Conservation (phyloP, 2,888 invertebrate species). For the Sarcophaga caerulescens region DNA sequence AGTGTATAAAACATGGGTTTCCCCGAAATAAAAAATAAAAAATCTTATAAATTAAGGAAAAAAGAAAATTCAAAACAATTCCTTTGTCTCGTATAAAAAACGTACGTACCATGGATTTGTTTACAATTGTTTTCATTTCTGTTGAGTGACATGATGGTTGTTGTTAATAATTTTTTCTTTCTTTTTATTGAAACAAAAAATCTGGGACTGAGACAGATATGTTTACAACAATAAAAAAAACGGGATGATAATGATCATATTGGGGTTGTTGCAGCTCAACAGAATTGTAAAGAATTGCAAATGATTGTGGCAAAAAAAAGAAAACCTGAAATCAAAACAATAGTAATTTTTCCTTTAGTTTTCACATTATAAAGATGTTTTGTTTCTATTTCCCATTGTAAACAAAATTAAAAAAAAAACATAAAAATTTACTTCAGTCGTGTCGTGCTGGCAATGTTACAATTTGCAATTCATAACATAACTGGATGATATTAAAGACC, state of each 20-base stretch:
- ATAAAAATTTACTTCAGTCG: conserved; percentile 22
- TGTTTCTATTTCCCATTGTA: not conserved
- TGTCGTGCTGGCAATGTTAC: conserved; percentile 31
- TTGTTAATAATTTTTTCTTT: conserved; percentile 26
- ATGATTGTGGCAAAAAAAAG: not conserved
- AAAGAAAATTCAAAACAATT: conserved; percentile 25
- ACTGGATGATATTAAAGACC: not conserved
- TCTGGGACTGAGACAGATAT: not conserved
- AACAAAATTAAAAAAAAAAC: not conserved
- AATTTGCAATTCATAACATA: not conserved
- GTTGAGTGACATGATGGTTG: conserved; percentile 53
- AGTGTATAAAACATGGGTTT: conserved; percentile 20
- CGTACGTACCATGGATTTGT: conserved; percentile 8
- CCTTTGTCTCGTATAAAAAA: conserved; percentile 39
- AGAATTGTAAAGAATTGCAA: not conserved
- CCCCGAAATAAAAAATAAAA: conserved; percentile 29
- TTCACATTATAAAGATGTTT: not conserved
- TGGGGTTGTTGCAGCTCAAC: conserved; percentile 45
- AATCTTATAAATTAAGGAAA: conserved; percentile 19
- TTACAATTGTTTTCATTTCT: conserved; percentile 58
- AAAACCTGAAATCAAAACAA: conserved; percentile 54
- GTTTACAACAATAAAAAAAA: conserved; percentile 13
- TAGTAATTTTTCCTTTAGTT: conserved; percentile 38
- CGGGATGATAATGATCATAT: conserved; percentile 58
- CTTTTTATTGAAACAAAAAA: not conserved